Percentiles rank a stretch among this genome's conserved stretches.
These are phyloP conservation scores for Pandion haliaetus DNA, from an alignment of 2,113 vertebrate genomes.

Conservation along the genomic window DNA sequence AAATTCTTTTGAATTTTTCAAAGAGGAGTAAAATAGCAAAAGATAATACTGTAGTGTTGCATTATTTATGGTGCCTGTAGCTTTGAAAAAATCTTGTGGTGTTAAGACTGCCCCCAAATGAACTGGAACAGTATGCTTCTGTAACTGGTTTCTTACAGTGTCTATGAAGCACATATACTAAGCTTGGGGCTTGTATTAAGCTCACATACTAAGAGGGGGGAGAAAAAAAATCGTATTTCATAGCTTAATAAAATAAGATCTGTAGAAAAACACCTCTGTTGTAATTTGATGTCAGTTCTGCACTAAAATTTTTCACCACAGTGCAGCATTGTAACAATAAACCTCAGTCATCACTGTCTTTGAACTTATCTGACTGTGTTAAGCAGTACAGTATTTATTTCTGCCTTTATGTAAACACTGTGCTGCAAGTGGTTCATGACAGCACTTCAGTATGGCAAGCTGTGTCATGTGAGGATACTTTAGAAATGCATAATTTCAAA, in stretches of 20 bases:
- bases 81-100: neutral
- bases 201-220: neutral
- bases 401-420: constrained; percentile 41
- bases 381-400: constrained; percentile 13
- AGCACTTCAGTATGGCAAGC: neutral
- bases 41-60: neutral
- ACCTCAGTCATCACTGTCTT: constrained; percentile 9
- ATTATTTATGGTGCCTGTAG: neutral
- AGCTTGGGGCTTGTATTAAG: neutral
- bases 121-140: neutral
- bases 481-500: neutral
- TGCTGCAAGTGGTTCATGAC: neutral
- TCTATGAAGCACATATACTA: neutral
- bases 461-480: constrained; percentile 36
- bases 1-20: neutral
- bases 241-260: neutral
- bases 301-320: neutral
- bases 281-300: neutral
- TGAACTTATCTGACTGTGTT: constrained; percentile 4
- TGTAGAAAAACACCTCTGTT: neutral
- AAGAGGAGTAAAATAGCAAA: neutral
- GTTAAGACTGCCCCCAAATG: neutral
- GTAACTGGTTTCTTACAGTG: neutral
- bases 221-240: neutral
- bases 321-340: neutral